Evolutionary conservation across 2,888 invertebrate genomes (phyloP).

Genomic region (Caenorhabditis doughertyi): DNA sequence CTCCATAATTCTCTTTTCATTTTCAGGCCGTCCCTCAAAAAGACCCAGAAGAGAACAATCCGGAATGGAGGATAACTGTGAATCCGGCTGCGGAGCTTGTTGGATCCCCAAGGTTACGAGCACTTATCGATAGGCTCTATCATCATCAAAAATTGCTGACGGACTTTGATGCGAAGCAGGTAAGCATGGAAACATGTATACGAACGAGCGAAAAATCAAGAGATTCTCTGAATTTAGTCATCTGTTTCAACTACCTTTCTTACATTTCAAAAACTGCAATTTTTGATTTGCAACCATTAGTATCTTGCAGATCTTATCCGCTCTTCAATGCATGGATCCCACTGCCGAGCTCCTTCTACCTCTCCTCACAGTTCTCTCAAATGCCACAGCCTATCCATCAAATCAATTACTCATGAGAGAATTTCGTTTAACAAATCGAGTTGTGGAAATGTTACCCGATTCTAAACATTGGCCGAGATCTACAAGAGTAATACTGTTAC

Average conservation of each 20-base stretch:
- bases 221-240: too few relatives aligned
- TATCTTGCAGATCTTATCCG: conserved; percentile 72
- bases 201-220: too few relatives aligned
- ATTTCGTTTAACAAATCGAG: conserved; percentile 73
- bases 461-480: conserved; percentile 74
- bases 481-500: conserved; percentile 78
- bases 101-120: conserved; percentile 70
- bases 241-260: too few relatives aligned
- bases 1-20: neutral
- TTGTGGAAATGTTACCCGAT: conserved; percentile 73
- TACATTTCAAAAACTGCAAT: neutral
- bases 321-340: conserved; percentile 76
- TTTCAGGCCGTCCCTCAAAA: conserved; percentile 79
- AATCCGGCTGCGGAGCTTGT: conserved; percentile 78
- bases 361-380: conserved; percentile 78
- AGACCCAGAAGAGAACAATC: conserved; percentile 75
- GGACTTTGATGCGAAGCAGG: conserved; percentile 74
- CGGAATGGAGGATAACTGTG: conserved; percentile 80
- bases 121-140: conserved; percentile 76
- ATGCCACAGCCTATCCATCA: conserved; percentile 77
- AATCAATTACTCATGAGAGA: conserved; percentile 77
- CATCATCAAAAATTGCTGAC: conserved; percentile 76
- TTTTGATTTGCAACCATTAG: neutral
- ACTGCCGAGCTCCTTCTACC: conserved; percentile 77
- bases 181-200: too few relatives aligned